Evolutionary conservation across 2,113 vertebrate species (phyloP), one percentile per base, ranked within the genome.

Genomic region (Ageneiosus marmoratus): DNA sequence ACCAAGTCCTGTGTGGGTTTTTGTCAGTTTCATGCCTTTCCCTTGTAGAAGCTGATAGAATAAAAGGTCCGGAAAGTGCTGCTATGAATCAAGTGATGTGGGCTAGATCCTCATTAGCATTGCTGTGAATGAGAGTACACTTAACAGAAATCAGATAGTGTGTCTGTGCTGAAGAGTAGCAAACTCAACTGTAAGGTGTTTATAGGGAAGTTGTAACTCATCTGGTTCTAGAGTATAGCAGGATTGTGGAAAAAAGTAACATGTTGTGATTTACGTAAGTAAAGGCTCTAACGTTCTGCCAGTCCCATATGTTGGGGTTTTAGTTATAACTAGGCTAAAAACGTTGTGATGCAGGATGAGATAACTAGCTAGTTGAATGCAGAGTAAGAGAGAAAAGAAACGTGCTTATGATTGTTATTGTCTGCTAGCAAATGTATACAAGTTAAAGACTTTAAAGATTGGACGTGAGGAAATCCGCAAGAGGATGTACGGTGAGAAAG

Each of bases 81-180:
- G 55, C 56, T 62, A 27, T 83, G 44, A 73, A 60, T 80, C 53
- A 41, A 63, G 53, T 10, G 1, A 29, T 65, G 76, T 69, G 50
- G 58, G 58, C n/a, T 85, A 46, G 78, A 76, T 44, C 69, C 53
- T 27, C 27, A 48, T 69, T 72, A 80, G 48, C 44, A 37, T 20
- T 63, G 53, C 7, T 70, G 32, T 79, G 29, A 41, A 50, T 56
- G 75, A 44, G 75, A 62, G 5, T 75, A 80, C 34, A 79, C 83
- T 34, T 82, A 32, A 79, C 62, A 34, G 29, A 82, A 84, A 89
- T 89, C 88, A 86, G 55, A 63, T 83, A 70, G 70, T 48, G 77
- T 85, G 78, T 86, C 78, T 44, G 58, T 27, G n/a, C 58, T 62
- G 58, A 62, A 62, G 10, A 62, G 69, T 55, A 50, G 62, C 22